Evolutionary conservation across 1,140 invertebrate genomes (phyloP), one percentile per base, ranked within the genome.

Genomic region (Diorhabda sublineata): DNA sequence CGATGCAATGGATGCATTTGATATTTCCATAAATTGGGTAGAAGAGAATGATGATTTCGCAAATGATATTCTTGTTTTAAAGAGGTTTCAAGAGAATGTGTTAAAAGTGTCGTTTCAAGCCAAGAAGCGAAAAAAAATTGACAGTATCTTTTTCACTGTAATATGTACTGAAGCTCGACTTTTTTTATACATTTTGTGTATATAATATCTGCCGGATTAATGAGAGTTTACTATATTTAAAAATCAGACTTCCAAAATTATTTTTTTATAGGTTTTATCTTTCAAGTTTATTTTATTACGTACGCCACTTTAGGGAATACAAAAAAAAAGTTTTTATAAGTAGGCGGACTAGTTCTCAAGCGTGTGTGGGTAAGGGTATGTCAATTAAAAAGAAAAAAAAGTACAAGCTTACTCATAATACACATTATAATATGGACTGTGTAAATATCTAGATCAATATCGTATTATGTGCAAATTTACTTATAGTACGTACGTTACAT

Each of bases 331-430:
- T 52, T 2, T 52, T n/a, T n/a, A 52, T 7, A 62, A 45, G 61
- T 62, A 62, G 61, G 61, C 43, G 61, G 47, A 62, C 61, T 62
- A 62, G 61, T 62, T 62, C 9, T 62, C 26, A n/a, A 62, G 44
- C 42, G 44, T 62, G 61, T 62, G 61, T 62, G 61, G 61, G 61
- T 62, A 44, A 62, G 42, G 11, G 5, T 5, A 62, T 4, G n/a
- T 44, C 42, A 41, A 61, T 61, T 61, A 61, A 61, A 8, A 61
- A 11, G 43, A 45, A 62, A 62, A 62, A 11, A 62, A 8, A 62
- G n/a, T 60, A 60, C 42, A 62, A 44, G 44, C 61, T 62, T 62
- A 62, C 61, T 62, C 61, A 62, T 62, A 62, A 62, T 62, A 62
- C 42, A 62, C 42, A 6, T 44, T 62, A 44, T 62, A 47, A 44